These are phyloP conservation scores for Geothlypis trichas DNA, from an alignment of 2,113 vertebrate species.

Conservation along the genomic window DNA sequence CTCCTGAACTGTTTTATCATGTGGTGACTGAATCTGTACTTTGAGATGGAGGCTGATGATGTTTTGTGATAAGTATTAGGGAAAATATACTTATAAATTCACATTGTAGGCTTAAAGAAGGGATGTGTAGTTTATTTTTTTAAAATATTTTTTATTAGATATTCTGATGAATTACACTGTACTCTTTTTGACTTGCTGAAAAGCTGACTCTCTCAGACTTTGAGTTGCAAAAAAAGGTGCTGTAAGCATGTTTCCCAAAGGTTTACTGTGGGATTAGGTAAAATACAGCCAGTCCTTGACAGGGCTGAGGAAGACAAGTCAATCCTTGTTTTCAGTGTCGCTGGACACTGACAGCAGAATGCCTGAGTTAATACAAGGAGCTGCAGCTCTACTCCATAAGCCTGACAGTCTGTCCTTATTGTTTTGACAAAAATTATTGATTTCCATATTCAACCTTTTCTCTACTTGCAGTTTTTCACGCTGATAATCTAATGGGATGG, in stretches of 20 bases:
- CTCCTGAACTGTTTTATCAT: background rate
- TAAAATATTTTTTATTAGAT: background rate
- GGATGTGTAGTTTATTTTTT: background rate
- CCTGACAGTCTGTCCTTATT: background rate
- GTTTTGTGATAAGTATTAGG: background rate
- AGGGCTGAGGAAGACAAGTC: background rate
- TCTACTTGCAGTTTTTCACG: background rate
- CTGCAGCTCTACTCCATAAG: background rate
- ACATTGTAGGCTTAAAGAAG: background rate
- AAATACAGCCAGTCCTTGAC: background rate
- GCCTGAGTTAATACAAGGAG: background rate
- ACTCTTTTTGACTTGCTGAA: background rate
- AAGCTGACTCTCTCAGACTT: background rate
- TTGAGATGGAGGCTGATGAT: background rate
- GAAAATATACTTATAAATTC: background rate
- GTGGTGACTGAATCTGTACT: background rate
- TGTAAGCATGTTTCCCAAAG: background rate
- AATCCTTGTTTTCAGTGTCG: background rate
- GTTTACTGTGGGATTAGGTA: background rate
- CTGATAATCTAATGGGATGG: background rate
- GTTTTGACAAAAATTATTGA: background rate
- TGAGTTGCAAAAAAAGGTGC: background rate
- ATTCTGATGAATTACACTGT: background rate
- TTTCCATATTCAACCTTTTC: background rate
- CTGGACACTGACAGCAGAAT: constrained; percentile 1